These are phyloP conservation scores for Rhaphigaster nebulosa DNA, from an alignment of 2,888 invertebrate genomes.

Conservation along the genomic window DNA sequence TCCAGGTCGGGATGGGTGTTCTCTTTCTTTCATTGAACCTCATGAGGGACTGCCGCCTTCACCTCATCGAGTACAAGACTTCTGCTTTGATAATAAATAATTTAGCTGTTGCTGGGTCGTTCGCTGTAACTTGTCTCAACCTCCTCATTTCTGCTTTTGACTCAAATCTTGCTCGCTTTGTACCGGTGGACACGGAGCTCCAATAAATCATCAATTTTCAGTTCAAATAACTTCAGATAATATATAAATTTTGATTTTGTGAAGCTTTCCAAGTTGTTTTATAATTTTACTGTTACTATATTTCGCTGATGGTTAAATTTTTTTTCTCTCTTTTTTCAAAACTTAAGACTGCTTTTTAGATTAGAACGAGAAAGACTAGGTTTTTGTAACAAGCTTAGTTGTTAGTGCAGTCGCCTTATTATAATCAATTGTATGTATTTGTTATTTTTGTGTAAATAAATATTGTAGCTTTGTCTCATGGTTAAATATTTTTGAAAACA, in stretches of 20 bases:
- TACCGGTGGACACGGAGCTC: conserved; percentile 61
- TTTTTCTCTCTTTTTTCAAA: not conserved
- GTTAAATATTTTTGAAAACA: not conserved
- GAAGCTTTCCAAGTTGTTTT: not conserved
- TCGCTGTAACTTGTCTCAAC: conserved; percentile 82
- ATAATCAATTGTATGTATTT: not conserved
- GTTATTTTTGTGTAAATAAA: not conserved
- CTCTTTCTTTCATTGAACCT: conserved; percentile 81
- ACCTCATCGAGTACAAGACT: conserved; percentile 77
- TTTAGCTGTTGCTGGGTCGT: conserved; percentile 78
- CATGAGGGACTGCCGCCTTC: conserved; percentile 82
- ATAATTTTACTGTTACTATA: not conserved
- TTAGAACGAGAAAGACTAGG: not conserved
- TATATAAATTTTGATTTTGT: not conserved
- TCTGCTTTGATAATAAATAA: conserved; percentile 82
- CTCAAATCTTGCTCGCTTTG: conserved; percentile 71
- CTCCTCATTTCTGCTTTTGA: conserved; percentile 84
- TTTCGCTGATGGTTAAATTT: not conserved
- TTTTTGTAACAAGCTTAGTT: not conserved
- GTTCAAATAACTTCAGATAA: not conserved
- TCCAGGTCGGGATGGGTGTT: conserved; percentile 79
- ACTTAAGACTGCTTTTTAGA: not conserved
- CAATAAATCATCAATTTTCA: not conserved
- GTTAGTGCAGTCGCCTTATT: not conserved
- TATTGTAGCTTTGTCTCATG: not conserved